Conservation (phyloP, 2,888 invertebrate species). For the Ethmia dodecea region DNA sequence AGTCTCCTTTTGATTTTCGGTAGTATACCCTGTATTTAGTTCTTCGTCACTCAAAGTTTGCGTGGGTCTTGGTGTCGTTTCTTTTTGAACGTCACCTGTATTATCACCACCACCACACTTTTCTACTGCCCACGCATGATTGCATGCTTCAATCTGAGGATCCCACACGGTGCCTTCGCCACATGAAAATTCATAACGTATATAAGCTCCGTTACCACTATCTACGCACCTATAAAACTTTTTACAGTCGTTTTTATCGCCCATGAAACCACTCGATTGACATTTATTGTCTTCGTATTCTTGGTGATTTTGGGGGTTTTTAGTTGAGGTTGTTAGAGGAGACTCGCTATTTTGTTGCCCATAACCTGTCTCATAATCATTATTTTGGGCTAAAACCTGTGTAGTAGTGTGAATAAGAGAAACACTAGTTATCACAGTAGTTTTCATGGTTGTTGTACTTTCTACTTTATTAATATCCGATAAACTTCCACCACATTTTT, state of each 20-base stretch:
- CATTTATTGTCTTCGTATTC: slow-evolving; percentile 19
- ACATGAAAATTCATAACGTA: slow-evolving; percentile 75
- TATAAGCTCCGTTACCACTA: slow-evolving; percentile 59
- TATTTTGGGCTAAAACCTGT: slow-evolving; percentile 16
- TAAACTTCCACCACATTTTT: slow-evolving; percentile 47
- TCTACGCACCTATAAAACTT: slow-evolving; percentile 84
- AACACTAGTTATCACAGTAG: slow-evolving; percentile 6
- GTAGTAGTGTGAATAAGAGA: slow-evolving; percentile 19
- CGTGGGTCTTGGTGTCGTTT: slow-evolving; percentile 3
- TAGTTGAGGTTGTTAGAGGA: slow-evolving; percentile 16
- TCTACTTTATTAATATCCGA: slow-evolving; percentile 15
- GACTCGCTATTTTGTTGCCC: slow-evolving; percentile 29
- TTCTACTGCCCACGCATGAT: slow-evolving; percentile 60
- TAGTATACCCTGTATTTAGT: neutral
- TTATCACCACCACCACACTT: slow-evolving; percentile 7
- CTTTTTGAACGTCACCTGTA: slow-evolving; percentile 5
- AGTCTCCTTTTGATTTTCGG: slow-evolving; percentile 2
- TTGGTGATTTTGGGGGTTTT: slow-evolving; percentile 8
- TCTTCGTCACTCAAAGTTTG: slow-evolving; percentile 5
- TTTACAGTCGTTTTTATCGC: slow-evolving; percentile 74
- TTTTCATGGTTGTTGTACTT: slow-evolving; percentile 35
- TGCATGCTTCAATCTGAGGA: slow-evolving; percentile 73
- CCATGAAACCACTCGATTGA: slow-evolving; percentile 77
- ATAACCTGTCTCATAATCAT: slow-evolving; percentile 31
- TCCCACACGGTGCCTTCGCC: slow-evolving; percentile 81